Evolutionary conservation across 2,113 vertebrate species (phyloP), one percentile per base, ranked within the genome.

Genomic region (Mormoops blainvillei): DNA sequence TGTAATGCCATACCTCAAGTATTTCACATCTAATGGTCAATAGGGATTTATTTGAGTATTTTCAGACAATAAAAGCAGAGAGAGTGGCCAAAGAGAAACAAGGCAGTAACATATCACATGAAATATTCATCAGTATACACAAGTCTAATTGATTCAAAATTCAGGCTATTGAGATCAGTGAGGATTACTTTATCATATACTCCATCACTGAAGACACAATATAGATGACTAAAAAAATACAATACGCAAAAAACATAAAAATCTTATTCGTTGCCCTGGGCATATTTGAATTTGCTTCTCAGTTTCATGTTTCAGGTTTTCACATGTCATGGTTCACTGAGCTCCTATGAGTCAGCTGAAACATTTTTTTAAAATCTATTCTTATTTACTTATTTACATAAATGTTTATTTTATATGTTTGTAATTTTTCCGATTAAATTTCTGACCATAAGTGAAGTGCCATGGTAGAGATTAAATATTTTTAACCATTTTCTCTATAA

Each of bases 281-380:
- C 1, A 24, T 65, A 33, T 63, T 96, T 83, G 63, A 41, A 12
- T 83, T 94, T 82, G 14, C 63, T 95, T 52, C 38, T 97, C 65
- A 91, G 13, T 41, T 97, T 65, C 58, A 43, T 31, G 67, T 85
- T 96, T 96, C 65, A 94, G 3, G 87, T 84, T 95, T 96, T 96
- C 56, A 94, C 54, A 36, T 95, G 96, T 96, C 74, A 95, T 74
- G 5, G 74, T 83, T 97, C 84, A 89, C 5, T 95, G 96, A 95
- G 56, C 65, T 48, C 12, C 61, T 92, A 4, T 16, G 22, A 95
- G 4, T 74, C 63, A 96, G 14, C 80, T 81, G 52, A 95, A 89
- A 38, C 38, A 76, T 24, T 52, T 24, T 52, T 92, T 3, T 61
- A 89, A 18, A 18, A 33, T 65, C 63, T 96, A 78, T 96, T 95